Conservation (phyloP, 2,113 vertebrate species). For the Thomomys bottae region DNA sequence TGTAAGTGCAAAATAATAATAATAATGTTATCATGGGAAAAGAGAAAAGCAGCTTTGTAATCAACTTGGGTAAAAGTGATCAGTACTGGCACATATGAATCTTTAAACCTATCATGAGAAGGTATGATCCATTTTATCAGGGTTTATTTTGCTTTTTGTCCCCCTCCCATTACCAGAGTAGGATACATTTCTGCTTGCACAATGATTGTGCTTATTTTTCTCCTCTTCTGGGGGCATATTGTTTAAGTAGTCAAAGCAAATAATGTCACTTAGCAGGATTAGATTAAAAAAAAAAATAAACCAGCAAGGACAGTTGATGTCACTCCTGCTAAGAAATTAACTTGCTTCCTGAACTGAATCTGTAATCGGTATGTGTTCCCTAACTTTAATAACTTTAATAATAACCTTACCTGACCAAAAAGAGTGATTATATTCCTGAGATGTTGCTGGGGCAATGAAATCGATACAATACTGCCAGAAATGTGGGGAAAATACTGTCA, state of each 20-base stretch:
- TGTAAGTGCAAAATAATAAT: too few species aligned
- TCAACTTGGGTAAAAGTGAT: background rate
- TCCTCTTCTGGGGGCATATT: background rate
- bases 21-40: background rate
- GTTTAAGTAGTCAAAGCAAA: slow-evolving; percentile 23
- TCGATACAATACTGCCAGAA: background rate
- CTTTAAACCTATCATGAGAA: background rate
- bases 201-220: slow-evolving; percentile 27
- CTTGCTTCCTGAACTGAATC: background rate
- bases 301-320: background rate
- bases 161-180: slow-evolving; percentile 39
- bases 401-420: background rate
- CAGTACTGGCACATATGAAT: background rate
- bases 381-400: slow-evolving; percentile 1
- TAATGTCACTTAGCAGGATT: slow-evolving; percentile 40
- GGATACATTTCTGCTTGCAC: slow-evolving; percentile 44
- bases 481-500: background rate
- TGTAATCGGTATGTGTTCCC: background rate
- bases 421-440: background rate
- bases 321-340: background rate
- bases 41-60: background rate
- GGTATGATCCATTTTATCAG: background rate
- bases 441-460: background rate
- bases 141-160: slow-evolving; percentile 36
- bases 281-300: slow-evolving; percentile 25